Evolutionary conservation across 2,888 invertebrate genomes (phyloP).

Genomic region (Ariolimax columbianus): DNA sequence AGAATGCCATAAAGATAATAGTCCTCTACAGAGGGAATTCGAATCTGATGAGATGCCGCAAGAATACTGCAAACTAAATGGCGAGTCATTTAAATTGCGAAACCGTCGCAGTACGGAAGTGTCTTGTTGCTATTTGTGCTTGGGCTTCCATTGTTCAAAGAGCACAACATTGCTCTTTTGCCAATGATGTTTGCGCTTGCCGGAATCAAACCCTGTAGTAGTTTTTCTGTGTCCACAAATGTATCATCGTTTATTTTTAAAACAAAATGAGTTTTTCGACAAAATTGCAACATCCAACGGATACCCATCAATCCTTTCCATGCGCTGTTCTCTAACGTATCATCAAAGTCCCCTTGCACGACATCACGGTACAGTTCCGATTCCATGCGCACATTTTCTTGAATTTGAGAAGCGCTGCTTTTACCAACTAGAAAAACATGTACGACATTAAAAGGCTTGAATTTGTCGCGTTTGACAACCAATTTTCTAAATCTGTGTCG

Average conservation of each 20-base stretch:
- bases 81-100: conserved; percentile 33
- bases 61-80: conserved; percentile 24
- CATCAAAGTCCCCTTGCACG: conserved; percentile 38
- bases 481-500: conserved; percentile 18
- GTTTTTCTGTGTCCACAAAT: conserved; percentile 37
- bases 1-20: conserved; percentile 36
- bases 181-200: not conserved
- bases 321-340: not conserved
- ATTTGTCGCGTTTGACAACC: not conserved
- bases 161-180: conserved; percentile 30
- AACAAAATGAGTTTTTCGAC: conserved; percentile 3
- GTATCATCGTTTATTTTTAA: conserved; percentile 28
- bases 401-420: conserved; percentile 9
- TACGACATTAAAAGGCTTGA: conserved; percentile 17
- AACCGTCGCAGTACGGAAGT: conserved; percentile 29
- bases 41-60: conserved; percentile 29
- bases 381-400: conserved; percentile 14
- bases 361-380: conserved; percentile 11
- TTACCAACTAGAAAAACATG: conserved; percentile 34
- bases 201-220: conserved; percentile 32
- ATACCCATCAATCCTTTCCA: conserved; percentile 36
- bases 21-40: conserved; percentile 2
- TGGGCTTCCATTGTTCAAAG: not conserved
- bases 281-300: conserved; percentile 26
- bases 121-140: not conserved